Conservation (phyloP, 2,113 vertebrate species). For the Typhlomys cinereus region DNA sequence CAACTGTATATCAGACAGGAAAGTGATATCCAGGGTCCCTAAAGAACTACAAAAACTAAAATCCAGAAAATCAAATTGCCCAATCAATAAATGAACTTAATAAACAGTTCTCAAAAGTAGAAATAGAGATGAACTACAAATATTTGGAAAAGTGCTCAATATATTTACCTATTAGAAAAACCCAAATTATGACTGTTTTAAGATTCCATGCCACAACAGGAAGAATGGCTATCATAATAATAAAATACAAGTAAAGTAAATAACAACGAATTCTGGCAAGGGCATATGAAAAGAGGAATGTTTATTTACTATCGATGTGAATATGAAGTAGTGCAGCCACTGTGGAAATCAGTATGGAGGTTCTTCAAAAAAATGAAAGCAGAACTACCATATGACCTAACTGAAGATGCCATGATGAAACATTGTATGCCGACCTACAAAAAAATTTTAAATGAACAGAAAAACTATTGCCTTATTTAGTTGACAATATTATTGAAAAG, state of each 20-base stretch:
- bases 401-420: too few relatives aligned
- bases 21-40: not conserved
- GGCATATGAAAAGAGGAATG: too few relatives aligned
- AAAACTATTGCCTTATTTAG: not conserved
- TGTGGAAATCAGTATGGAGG: not conserved
- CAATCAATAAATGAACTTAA: not conserved
- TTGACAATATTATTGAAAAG: not conserved
- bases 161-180: too few relatives aligned
- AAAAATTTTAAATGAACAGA: not conserved
- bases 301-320: not conserved
- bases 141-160: too few relatives aligned
- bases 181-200: not conserved
- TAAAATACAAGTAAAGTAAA: too few relatives aligned
- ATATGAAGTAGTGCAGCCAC: not conserved
- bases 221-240: not conserved
- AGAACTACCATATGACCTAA: too few relatives aligned
- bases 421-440: too few relatives aligned
- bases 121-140: too few relatives aligned
- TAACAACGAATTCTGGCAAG: not conserved
- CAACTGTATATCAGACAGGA: not conserved
- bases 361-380: not conserved
- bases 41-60: not conserved
- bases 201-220: not conserved
- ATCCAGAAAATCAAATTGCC: not conserved
- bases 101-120: too few relatives aligned